Evolutionary conservation across 1,140 invertebrate species (phyloP).

Genomic region (Meloidogyne chitwoodi): DNA sequence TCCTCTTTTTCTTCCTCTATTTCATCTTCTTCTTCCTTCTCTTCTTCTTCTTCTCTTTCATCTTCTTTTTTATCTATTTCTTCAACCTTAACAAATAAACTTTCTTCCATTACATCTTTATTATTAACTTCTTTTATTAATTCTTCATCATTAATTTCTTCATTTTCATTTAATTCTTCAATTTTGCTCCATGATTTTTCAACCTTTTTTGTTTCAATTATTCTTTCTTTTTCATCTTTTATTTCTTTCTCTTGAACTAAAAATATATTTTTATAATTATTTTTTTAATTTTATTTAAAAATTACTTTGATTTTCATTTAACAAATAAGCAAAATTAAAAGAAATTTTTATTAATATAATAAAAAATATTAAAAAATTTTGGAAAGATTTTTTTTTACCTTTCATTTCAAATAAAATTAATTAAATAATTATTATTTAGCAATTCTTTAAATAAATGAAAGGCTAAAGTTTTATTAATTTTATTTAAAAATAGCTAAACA

Average conservation of each 20-base stretch:
- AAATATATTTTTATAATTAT: no score
- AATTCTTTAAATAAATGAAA: background rate
- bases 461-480: background rate
- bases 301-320: no score
- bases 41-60: background rate
- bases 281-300: no score
- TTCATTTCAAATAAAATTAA: no score
- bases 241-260: no score
- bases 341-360: no score
- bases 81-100: background rate
- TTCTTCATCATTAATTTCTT: background rate
- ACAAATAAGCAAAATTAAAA: no score
- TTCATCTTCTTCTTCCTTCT: no score
- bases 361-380: no score
- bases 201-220: background rate
- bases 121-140: background rate
- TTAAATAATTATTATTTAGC: no score
- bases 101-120: background rate
- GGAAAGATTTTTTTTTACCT: no score
- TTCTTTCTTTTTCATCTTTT: background rate
- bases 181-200: background rate
- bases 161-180: background rate
- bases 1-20: no score
- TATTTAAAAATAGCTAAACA: background rate
- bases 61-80: background rate